A percentile compares a stretch with the other conserved stretches of the same genome.
phyloP scores from a whole-genome alignment of 1,140 invertebrate species.

The Neocloeon triangulifer region DNA sequence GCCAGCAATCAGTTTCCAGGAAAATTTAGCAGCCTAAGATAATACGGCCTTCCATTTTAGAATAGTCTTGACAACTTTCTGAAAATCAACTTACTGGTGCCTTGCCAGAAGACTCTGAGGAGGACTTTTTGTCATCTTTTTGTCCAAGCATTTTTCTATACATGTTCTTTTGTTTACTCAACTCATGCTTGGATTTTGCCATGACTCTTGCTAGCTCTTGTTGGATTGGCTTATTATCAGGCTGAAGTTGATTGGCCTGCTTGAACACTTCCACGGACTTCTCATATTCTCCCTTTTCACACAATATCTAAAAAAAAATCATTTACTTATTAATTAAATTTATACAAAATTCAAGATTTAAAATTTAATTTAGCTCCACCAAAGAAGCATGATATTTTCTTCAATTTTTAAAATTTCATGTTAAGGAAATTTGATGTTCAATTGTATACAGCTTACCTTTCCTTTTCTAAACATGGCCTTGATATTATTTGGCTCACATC shows the following conservation, averaged over 20 bases:
- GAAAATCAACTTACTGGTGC: too few relatives aligned
- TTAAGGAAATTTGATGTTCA: slow-evolving; percentile 7
- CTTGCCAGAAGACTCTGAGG: too few relatives aligned
- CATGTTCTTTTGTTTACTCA: slow-evolving; percentile 28
- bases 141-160: slow-evolving; percentile 40
- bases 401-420: slow-evolving; percentile 11
- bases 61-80: too few relatives aligned
- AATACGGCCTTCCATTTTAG: too few relatives aligned
- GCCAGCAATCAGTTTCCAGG: too few relatives aligned
- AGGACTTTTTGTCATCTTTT: slow-evolving; percentile 12
- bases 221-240: slow-evolving; percentile 27
- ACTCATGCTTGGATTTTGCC: slow-evolving; percentile 27
- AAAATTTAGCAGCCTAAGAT: too few relatives aligned
- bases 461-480: slow-evolving; percentile 79
- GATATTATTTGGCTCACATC: slow-evolving; percentile 62
- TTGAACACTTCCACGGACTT: slow-evolving; percentile 31
- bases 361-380: slow-evolving; percentile 4
- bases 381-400: slow-evolving; percentile 5
- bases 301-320: slow-evolving; percentile 26
- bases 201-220: slow-evolving; percentile 32
- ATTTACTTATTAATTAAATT: slow-evolving; percentile 5
- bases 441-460: slow-evolving; percentile 24
- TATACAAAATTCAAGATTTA: slow-evolving; percentile 6
- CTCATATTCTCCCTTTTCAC: slow-evolving; percentile 30
- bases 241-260: slow-evolving; percentile 30